These are phyloP conservation scores for Zoanthus solanderi DNA, from an alignment of 92 coral and sea anemone species.

Conservation along the genomic window DNA sequence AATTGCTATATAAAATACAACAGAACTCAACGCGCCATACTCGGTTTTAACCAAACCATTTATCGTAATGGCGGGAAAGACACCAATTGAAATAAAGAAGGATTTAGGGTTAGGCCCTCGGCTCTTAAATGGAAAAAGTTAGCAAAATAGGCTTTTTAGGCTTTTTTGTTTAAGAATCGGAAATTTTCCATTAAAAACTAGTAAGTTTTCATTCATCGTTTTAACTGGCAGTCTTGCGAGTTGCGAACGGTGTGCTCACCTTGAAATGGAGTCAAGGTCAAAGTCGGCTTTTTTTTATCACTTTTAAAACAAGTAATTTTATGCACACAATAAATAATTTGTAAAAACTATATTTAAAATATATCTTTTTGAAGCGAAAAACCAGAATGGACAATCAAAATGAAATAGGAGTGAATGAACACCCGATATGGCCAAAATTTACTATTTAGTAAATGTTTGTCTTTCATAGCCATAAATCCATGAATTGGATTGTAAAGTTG, in stretches of 20 bases:
- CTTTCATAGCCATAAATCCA: not conserved
- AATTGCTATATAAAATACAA: not conserved
- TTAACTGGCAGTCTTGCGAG: not conserved
- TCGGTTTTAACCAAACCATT: not conserved
- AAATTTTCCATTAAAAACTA: not conserved
- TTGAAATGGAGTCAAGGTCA: conserved; percentile 2
- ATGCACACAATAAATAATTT: not conserved
- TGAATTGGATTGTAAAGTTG: not conserved
- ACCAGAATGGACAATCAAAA: not conserved
- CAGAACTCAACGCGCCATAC: not conserved
- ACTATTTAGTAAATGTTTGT: not conserved
- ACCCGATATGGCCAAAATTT: not conserved
- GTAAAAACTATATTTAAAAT: not conserved
- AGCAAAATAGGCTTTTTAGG: not conserved
- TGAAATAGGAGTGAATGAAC: not conserved
- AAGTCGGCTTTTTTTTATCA: not conserved
- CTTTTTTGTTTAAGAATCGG: not conserved
- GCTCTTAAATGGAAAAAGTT: not conserved
- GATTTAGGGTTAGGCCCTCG: not conserved
- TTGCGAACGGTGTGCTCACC: not conserved
- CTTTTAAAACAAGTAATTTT: not conserved
- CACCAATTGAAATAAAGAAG: not conserved
- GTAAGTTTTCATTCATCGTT: not conserved
- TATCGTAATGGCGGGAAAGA: not conserved
- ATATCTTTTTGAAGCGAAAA: not conserved